A percentile compares a stretch with the other conserved stretches of the same genome.
Evolutionary conservation across 2,797 vertebrate genomes (phyloP).

Genomic region (Falco peregrinus): DNA sequence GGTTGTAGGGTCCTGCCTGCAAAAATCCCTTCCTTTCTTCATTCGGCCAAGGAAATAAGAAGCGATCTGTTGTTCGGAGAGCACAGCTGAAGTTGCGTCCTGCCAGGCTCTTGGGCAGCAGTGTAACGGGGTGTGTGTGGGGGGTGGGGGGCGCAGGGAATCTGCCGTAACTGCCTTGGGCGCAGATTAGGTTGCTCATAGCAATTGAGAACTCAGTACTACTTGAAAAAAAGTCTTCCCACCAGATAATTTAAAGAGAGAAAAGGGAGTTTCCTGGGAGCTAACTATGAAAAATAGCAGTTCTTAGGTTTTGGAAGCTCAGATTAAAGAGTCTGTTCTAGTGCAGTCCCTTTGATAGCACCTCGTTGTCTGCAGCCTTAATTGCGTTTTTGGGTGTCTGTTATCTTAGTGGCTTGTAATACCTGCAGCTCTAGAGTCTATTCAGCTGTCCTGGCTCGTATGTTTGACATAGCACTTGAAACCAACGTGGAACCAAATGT

Average conservation of each 20-base stretch:
- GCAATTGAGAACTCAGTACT: not conserved
- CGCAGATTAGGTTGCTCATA: not conserved
- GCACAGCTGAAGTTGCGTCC: not conserved
- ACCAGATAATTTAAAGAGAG: not conserved
- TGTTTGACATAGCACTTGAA: not conserved
- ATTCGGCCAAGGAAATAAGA: not conserved
- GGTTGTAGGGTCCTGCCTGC: not conserved
- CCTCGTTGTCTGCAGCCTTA: not conserved
- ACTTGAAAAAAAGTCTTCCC: not conserved
- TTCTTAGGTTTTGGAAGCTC: not conserved
- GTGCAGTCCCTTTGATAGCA: not conserved
- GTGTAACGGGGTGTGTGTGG: not conserved
- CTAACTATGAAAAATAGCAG: not conserved
- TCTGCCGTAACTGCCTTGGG: not conserved
- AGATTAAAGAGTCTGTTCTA: not conserved
- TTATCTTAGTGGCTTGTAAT: not conserved
- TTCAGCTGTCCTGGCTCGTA: not conserved
- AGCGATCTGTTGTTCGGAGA: not conserved
- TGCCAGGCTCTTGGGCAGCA: not conserved
- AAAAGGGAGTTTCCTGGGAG: not conserved
- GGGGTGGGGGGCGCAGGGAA: not conserved
- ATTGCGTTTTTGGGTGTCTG: not conserved
- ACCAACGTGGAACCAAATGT: rapidly evolving
- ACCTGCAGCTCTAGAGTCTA: not conserved
- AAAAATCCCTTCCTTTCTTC: not conserved